A percentile compares a stretch with the other conserved stretches of the same genome.
phyloP scores from a whole-genome alignment of 37 sponge, comb jelly and placozoan genomes.

The Haliclona indistincta region DNA sequence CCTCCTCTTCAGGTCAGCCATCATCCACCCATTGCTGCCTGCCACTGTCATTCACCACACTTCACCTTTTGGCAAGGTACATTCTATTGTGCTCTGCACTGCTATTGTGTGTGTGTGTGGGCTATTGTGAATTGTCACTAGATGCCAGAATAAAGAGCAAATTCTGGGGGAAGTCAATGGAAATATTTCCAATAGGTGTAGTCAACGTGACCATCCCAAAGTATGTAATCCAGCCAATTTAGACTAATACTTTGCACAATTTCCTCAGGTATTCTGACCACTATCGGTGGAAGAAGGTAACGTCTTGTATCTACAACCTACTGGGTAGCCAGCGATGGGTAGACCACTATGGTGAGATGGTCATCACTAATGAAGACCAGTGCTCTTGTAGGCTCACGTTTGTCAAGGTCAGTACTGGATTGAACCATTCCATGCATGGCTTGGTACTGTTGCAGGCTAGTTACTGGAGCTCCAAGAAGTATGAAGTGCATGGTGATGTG shows the following conservation, averaged over 20 bases:
- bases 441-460: constrained; percentile 58
- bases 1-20: constrained; percentile 86
- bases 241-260: not conserved
- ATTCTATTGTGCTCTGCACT: constrained; percentile 4
- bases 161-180: constrained; percentile 90
- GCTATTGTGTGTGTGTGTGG: not conserved
- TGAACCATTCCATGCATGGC: not conserved
- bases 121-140: too few relatives aligned
- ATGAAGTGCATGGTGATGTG: constrained; percentile 67
- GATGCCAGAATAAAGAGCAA: constrained; percentile 89
- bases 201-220: constrained; percentile 60
- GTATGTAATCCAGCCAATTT: constrained; percentile 7
- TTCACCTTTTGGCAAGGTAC: constrained; percentile 83
- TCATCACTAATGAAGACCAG: constrained; percentile 57
- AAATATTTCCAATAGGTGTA: constrained; percentile 79
- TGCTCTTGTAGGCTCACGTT: constrained; percentile 80
- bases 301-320: constrained; percentile 83
- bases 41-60: constrained; percentile 77
- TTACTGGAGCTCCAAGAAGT: constrained; percentile 76
- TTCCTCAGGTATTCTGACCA: constrained; percentile 60
- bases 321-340: constrained; percentile 79
- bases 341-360: constrained; percentile 83
- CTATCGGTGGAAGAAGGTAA: constrained; percentile 86
- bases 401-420: constrained; percentile 43
- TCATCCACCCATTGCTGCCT: constrained; percentile 88